Base-by-base conservation (phyloP, 2,888 invertebrate genomes). In the Caenorhabditis sp. region DNA sequence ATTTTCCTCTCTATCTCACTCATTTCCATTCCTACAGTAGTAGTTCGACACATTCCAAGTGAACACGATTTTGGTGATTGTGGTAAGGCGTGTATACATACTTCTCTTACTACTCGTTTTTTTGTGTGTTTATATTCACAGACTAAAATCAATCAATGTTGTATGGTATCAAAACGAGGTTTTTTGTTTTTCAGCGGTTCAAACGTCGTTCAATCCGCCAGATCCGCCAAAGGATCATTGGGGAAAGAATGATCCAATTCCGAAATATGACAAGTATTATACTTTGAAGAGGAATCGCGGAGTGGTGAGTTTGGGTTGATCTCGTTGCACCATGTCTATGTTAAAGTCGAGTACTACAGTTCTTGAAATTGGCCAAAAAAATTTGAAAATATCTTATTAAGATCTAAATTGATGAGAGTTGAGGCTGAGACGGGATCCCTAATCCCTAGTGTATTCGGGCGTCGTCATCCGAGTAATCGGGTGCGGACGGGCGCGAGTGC, bases 151-250 rank as follows among this genome's bases (percentile, higher is more conserved):
- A 14, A 43, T 14, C 12, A 43, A 43, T 10, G 3, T 10, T 10
- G 17, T 10, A 31, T 10, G 31, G 10, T 4, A 31, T 31, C 5
- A 43, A 43, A 14, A 43, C 17, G 43, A 36, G 31, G 31, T 31
- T 31, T 31, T 52, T 52, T 3, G 3, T 56, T 56, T 76, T 86
- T 76, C 71, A 87, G 87, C 83, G n/a, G 83, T 83, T 57, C 78
- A 83, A 67, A 87, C 87, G 0, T 83, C 85, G 8, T 87, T 86
- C 80, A 76, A 87, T 36, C 87, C 87, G 5, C 87, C 87, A 10
- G 83, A 83, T 69, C 85, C 87, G 17, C 85, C 86, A 27, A 65
- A 65, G n/a, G 87, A 87, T 70, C 87, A 87, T 58, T 87, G 87
- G 87, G 86, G 83, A 59, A 70, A 85, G 50, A 65, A 81, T 26